A percentile compares a stretch with the other conserved stretches of the same genome.
Conservation (phyloP, 2,888 invertebrate species). For the Watsonalla binaria region DNA sequence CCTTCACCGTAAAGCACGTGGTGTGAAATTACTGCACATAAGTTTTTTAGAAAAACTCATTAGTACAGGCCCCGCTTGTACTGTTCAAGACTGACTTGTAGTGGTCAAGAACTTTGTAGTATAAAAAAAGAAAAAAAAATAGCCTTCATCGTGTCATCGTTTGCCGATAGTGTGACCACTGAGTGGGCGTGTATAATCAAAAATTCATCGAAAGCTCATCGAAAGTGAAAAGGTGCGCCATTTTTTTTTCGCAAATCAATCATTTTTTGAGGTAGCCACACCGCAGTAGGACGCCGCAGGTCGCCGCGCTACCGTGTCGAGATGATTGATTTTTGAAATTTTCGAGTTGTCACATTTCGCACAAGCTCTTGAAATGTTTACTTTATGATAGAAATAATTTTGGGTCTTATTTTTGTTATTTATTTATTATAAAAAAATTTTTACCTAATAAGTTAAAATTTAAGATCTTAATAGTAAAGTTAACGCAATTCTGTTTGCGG, state of each 20-base stretch:
- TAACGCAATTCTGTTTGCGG: conserved; percentile 6
- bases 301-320: conserved; percentile 48
- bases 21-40: too few species aligned
- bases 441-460: too few species aligned
- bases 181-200: conserved; percentile 68
- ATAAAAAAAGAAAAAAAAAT: neutral
- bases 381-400: conserved; percentile 33
- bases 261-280: conserved; percentile 35
- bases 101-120: neutral
- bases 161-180: conserved; percentile 14
- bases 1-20: too few species aligned
- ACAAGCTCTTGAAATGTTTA: neutral
- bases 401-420: conserved; percentile 5
- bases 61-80: too few species aligned
- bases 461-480: too few species aligned
- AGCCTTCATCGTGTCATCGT: neutral
- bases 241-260: conserved; percentile 62
- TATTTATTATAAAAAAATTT: too few species aligned
- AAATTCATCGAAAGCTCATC: conserved; percentile 31
- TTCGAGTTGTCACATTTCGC: conserved; percentile 21
- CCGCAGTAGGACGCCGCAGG: conserved; percentile 50
- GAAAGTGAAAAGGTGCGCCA: conserved; percentile 54
- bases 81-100: too few species aligned
- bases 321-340: conserved; percentile 48
- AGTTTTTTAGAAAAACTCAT: too few species aligned